Evolutionary conservation across 2,113 vertebrate genomes (phyloP).

Genomic region (Hoplias malabaricus): DNA sequence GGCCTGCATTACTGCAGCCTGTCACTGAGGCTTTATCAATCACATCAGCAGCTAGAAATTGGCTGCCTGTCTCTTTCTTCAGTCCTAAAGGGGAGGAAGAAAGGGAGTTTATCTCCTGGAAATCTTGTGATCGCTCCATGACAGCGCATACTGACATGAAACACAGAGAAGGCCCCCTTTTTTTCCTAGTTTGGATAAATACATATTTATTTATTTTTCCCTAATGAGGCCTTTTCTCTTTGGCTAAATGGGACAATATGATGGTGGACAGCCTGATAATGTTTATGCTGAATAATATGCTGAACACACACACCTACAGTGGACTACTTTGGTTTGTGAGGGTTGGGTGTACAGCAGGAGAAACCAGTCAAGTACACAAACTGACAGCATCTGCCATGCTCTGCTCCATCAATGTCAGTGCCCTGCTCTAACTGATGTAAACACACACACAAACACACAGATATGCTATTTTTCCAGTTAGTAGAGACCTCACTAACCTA

Average conservation of each 20-base stretch:
- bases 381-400: slow-evolving; percentile 9
- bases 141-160: slow-evolving; percentile 74
- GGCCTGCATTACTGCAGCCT: slow-evolving; percentile 81
- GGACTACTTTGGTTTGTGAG: not conserved
- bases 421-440: not conserved
- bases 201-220: slow-evolving; percentile 4
- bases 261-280: not conserved
- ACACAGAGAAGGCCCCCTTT: slow-evolving; percentile 67
- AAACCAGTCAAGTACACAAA: not conserved
- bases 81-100: slow-evolving; percentile 69
- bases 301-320: slow-evolving; percentile 31
- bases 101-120: slow-evolving; percentile 81
- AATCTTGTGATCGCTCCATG: slow-evolving; percentile 76
- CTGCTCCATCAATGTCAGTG: not conserved
- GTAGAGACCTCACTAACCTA: slow-evolving; percentile 23
- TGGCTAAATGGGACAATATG: not conserved
- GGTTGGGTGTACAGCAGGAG: not conserved
- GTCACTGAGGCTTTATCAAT: slow-evolving; percentile 91
- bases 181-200: slow-evolving; percentile 44
- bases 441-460: slow-evolving; percentile 31
- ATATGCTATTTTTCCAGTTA: slow-evolving; percentile 37
- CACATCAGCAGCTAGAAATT: slow-evolving; percentile 83
- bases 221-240: slow-evolving; percentile 43
- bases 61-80: slow-evolving; percentile 77
- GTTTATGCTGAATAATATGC: not conserved